phyloP scores from a whole-genome alignment of 2,888 invertebrate genomes.

The Abscondita cerata region DNA sequence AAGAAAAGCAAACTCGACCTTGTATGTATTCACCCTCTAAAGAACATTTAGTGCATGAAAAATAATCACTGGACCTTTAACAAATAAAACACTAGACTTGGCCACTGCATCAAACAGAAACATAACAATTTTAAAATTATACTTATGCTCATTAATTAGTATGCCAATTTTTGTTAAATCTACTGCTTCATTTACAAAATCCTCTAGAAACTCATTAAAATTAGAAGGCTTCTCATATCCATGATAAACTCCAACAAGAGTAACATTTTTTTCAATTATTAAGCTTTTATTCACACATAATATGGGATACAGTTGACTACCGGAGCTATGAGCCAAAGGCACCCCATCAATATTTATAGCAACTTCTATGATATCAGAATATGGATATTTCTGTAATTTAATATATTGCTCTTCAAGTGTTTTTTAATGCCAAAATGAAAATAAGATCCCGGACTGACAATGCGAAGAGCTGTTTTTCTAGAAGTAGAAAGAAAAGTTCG shows the following conservation, averaged over 20 bases:
- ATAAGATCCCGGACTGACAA: not conserved
- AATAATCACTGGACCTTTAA: too few species aligned
- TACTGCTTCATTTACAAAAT: not conserved
- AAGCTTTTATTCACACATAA: conserved; percentile 10
- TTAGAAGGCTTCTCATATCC: conserved; percentile 6
- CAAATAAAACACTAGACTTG: too few species aligned
- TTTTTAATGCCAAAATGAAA: not conserved
- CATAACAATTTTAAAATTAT: not conserved
- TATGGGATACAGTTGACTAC: too few species aligned
- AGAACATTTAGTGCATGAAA: too few species aligned
- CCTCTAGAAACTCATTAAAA: not conserved
- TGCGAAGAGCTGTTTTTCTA: not conserved
- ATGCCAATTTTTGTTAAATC: not conserved
- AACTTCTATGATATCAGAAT: not conserved
- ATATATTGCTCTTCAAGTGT: not conserved
- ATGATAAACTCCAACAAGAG: too few species aligned
- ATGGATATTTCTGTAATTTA: not conserved
- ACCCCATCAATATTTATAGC: conserved; percentile 16
- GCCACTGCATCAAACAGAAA: too few species aligned
- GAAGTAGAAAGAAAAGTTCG: too few species aligned
- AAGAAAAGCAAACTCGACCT: not conserved
- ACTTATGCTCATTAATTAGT: too few species aligned
- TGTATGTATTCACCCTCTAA: too few species aligned
- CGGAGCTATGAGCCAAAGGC: conserved; percentile 6
- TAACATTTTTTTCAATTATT: too few species aligned